Conservation (phyloP, 2,888 invertebrate genomes). For the Callosobruchus maculatus region DNA sequence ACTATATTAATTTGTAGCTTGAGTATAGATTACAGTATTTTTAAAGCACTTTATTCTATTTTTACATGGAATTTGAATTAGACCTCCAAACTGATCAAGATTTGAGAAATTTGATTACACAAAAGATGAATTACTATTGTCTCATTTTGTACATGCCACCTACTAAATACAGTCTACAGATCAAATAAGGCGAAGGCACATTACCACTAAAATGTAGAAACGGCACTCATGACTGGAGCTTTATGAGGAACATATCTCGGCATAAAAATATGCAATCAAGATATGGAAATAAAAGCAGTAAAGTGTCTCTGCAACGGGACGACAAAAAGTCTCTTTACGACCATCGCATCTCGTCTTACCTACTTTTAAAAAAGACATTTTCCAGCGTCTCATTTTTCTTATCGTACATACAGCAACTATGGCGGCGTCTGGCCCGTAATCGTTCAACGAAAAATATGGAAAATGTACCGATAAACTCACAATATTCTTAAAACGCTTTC, state of each 20-base stretch:
- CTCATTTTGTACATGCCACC: too few species aligned
- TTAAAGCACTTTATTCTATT: too few species aligned
- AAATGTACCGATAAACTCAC: background rate
- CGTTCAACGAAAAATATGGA: background rate
- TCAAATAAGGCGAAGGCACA: background rate
- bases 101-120: too few species aligned
- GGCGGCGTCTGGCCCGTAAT: background rate
- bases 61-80: too few species aligned
- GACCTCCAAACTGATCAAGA: too few species aligned
- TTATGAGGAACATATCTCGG: background rate
- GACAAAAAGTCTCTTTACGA: conserved; percentile 1
- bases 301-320: background rate
- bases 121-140: too few species aligned
- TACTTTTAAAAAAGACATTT: conserved; percentile 3
- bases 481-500: background rate
- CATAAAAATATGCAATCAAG: conserved; percentile 4
- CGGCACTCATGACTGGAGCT: background rate
- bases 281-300: conserved; percentile 1
- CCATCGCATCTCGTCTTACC: background rate
- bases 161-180: too few species aligned
- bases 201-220: background rate
- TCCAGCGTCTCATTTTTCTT: conserved; percentile 1
- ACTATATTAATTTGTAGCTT: too few species aligned
- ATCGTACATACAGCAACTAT: background rate
- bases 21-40: too few species aligned